Evolutionary conservation across 2,888 invertebrate species (phyloP), one percentile per base, ranked within the genome.

Genomic region (Serrognathus titanus): DNA sequence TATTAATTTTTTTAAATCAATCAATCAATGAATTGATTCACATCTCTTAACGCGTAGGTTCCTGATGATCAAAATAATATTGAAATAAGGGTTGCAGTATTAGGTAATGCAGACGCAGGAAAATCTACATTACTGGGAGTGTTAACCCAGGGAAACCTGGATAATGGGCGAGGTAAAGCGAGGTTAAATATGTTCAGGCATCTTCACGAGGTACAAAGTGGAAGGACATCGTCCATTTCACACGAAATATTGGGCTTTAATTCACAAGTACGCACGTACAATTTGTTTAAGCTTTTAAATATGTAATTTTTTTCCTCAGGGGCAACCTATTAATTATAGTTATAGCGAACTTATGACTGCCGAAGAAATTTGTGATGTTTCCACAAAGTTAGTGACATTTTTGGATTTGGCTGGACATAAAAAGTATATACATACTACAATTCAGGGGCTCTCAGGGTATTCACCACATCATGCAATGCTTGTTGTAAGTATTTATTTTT

Each of bases 171-270:
- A 55, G 97, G 99, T 5, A 86, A 93, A 69, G 96, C 98, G 0
- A 85, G 99, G 1, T 80, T 98, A 7, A 98, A 97, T 79, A 92
- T 99, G 86, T 94, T 99, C 77, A 79, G 92, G 2, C 92, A 98
- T 71, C 82, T 94, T 63, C 99, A 99, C 76, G 99, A 99, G 76
- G 94, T 99, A 53, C 89, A 91, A 75, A 88, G 90, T 11, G 97
- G 97, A 0, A 83, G 96, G 61, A 98, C 97, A 0, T 96, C 95
- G 0, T 96, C 95, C 3, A 92, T 97, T 69, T 94, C 94, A 63
- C 95, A 96, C 73, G 97, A 97, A 80, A 94, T 98, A 64, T 84
- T 99, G 5, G 99, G 98, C 7, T 99, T 99, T 75, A 94, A 96
- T 77, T 85, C 86, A 1, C 82, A 87, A 81, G 87, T 82, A 12